A percentile compares a stretch with the other conserved stretches of the same genome.
phyloP scores from a whole-genome alignment of 2,888 invertebrate species.

The Malacosoma neustria region DNA sequence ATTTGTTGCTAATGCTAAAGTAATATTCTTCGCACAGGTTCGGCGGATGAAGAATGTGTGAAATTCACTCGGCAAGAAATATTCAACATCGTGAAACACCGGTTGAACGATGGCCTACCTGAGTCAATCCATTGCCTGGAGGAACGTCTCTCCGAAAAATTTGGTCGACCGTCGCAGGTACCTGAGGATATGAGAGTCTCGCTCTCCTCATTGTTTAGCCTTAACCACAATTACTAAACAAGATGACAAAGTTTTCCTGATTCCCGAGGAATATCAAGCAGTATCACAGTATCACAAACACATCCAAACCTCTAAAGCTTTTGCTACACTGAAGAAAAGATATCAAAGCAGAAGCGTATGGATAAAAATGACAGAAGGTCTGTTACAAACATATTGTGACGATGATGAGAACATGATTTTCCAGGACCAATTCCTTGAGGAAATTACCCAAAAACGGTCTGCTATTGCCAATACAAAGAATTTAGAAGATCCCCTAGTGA shows the following conservation, averaged over 20 bases:
- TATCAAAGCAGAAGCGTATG: constrained; percentile 9
- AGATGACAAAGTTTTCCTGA: constrained; percentile 8
- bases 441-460: constrained; percentile 6
- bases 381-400: constrained; percentile 9
- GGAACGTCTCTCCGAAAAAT: no score
- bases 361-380: constrained; percentile 3
- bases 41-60: no score
- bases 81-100: no score
- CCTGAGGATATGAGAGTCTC: no score
- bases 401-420: constrained; percentile 7
- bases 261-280: constrained; percentile 14
- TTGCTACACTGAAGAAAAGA: constrained; percentile 7
- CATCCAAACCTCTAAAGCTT: constrained; percentile 1
- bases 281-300: constrained; percentile 2
- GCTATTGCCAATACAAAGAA: background rate
- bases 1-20: no score
- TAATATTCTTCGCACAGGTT: no score
- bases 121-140: no score
- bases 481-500: constrained; percentile 1
- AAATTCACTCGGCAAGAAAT: no score
- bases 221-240: constrained; percentile 16
- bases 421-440: constrained; percentile 11
- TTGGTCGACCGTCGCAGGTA: no score
- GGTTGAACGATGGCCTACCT: no score
- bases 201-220: no score